A percentile compares a stretch with the other conserved stretches of the same genome.
These are phyloP conservation scores for Antheraea yamamai DNA, from an alignment of 2,888 invertebrate species.

Conservation along the genomic window DNA sequence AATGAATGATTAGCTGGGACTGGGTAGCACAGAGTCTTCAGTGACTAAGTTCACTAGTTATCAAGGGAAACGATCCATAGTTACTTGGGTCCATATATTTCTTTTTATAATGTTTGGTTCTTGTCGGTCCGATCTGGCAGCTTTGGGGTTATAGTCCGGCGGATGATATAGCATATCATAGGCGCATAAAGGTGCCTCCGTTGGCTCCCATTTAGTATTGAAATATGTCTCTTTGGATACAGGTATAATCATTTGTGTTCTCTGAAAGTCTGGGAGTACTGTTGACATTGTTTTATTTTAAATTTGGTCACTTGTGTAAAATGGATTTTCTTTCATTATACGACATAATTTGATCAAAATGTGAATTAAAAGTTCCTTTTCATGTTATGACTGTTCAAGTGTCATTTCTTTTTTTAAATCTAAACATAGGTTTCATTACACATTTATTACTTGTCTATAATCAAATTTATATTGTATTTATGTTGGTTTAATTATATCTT, in stretches of 20 bases:
- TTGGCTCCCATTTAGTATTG: conserved; percentile 63
- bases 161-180: conserved; percentile 77
- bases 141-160: conserved; percentile 72
- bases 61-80: not conserved
- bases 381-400: not conserved
- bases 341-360: not conserved
- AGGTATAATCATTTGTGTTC: conserved; percentile 67
- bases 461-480: not conserved
- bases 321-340: not conserved
- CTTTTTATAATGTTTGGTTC: conserved; percentile 66
- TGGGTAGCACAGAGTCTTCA: not conserved
- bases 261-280: conserved; percentile 44
- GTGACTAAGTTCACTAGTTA: too few species aligned
- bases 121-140: conserved; percentile 68
- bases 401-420: not conserved
- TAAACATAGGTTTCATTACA: not conserved
- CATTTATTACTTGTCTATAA: not conserved
- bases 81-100: conserved; percentile 74
- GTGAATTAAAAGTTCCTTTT: not conserved
- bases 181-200: conserved; percentile 53
- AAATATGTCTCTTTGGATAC: conserved; percentile 62
- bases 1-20: too few species aligned
- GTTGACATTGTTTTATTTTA: not conserved
- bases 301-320: not conserved
- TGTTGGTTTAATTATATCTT: too few species aligned